A percentile compares a stretch with the other conserved stretches of the same genome.
These are phyloP conservation scores for Leptonema lineaticorne DNA, from an alignment of 1,140 invertebrate genomes.

Conservation along the genomic window DNA sequence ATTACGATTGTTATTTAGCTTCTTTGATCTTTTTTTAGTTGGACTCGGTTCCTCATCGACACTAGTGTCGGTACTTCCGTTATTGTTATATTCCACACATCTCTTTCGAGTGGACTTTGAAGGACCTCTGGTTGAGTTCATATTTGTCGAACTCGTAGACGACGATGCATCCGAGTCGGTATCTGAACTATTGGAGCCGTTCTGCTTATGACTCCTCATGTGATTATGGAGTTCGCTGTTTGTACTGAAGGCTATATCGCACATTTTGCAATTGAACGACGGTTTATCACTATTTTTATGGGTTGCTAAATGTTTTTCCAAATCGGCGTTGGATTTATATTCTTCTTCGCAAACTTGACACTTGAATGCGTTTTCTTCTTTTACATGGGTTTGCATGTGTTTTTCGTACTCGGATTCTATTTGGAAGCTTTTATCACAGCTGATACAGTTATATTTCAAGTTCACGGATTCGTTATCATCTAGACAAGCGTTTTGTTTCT, in stretches of 20 bases:
- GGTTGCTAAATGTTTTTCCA: conserved; percentile 67
- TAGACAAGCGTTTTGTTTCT: not conserved
- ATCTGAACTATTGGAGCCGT: conserved; percentile 51
- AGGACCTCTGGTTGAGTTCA: conserved; percentile 39
- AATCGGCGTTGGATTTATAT: conserved; percentile 26
- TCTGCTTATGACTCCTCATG: conserved; percentile 68
- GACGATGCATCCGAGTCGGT: conserved; percentile 29
- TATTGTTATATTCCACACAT: conserved; percentile 50
- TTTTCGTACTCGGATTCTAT: not conserved
- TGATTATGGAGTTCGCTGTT: conserved; percentile 89
- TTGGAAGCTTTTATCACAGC: not conserved
- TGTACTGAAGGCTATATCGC: conserved; percentile 80
- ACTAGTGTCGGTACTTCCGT: conserved; percentile 46
- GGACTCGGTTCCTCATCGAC: conserved; percentile 53
- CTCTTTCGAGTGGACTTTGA: conserved; percentile 37
- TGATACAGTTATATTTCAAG: not conserved
- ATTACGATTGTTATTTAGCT: conserved; percentile 51
- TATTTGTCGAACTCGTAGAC: not conserved
- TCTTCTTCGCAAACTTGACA: conserved; percentile 28
- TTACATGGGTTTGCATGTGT: not conserved
- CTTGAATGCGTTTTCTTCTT: conserved; percentile 7
- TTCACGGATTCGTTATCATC: not conserved
- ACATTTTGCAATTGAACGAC: conserved; percentile 76
- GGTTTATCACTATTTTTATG: conserved; percentile 74
- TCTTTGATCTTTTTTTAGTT: conserved; percentile 51